A percentile compares a stretch with the other conserved stretches of the same genome.
These are phyloP conservation scores for Caenorhabditis macrosperma DNA, from an alignment of 2,888 invertebrate genomes.

Conservation along the genomic window DNA sequence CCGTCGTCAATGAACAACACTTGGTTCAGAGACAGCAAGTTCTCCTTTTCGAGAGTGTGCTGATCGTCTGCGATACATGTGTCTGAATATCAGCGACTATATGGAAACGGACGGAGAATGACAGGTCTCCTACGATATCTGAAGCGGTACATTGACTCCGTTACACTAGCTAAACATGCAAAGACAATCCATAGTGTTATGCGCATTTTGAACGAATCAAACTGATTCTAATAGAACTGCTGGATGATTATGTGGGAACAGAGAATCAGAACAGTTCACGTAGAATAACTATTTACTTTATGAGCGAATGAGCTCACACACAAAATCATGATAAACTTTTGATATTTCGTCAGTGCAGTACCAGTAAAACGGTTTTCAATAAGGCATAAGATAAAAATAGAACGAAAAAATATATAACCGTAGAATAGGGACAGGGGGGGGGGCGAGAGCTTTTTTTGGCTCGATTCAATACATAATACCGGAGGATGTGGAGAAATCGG, in stretches of 20 bases:
- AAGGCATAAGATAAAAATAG: slow-evolving; percentile 18
- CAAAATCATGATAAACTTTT: slow-evolving; percentile 4
- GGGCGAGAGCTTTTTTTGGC: background rate
- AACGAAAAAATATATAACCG: slow-evolving; percentile 5
- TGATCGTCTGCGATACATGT: slow-evolving; percentile 4
- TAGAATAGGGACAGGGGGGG: background rate
- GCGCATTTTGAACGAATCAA: slow-evolving; percentile 1
- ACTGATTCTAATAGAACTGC: background rate
- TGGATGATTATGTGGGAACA: background rate
- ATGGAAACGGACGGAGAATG: no score
- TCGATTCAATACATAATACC: slow-evolving; percentile 21
- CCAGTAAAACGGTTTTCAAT: slow-evolving; percentile 33
- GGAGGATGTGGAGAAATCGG: slow-evolving; percentile 5
- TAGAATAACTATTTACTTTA: slow-evolving; percentile 10
- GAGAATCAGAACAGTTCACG: background rate
- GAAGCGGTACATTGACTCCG: slow-evolving; percentile 23
- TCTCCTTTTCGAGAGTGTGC: background rate
- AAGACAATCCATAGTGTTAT: slow-evolving; percentile 19
- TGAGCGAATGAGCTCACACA: background rate
- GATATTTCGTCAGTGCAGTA: slow-evolving; percentile 25
- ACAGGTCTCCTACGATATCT: slow-evolving; percentile 29
- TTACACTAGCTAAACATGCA: slow-evolving; percentile 1
- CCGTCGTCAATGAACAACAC: slow-evolving; percentile 10
- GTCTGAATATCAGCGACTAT: background rate
- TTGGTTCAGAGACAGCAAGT: background rate